Evolutionary conservation across 1,140 invertebrate species (phyloP).

Genomic region (Drosophila malerkotliana): DNA sequence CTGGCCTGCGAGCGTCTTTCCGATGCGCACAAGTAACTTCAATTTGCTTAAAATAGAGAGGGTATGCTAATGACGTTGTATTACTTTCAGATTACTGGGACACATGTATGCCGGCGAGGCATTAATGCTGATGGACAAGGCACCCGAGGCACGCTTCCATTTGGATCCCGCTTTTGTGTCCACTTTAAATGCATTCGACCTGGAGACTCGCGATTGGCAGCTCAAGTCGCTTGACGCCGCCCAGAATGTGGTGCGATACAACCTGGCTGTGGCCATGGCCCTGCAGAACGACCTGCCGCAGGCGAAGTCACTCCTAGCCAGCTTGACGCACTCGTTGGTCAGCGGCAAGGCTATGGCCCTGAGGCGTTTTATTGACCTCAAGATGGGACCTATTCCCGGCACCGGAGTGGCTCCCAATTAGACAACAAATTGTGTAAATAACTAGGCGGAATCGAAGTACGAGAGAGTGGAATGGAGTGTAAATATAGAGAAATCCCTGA

Average conservation of each 20-base stretch:
- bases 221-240: constrained; percentile 88
- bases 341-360: constrained; percentile 88
- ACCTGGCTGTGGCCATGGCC: constrained; percentile 91
- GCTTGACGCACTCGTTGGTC: constrained; percentile 87
- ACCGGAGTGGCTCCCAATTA: constrained; percentile 39
- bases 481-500: constrained; percentile 63
- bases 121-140: constrained; percentile 92
- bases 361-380: constrained; percentile 88
- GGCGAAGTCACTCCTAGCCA: constrained; percentile 88
- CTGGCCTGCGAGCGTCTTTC: constrained; percentile 73
- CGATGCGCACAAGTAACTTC: constrained; percentile 73
- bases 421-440: constrained; percentile 74
- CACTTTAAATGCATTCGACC: constrained; percentile 84
- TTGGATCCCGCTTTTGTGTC: constrained; percentile 91
- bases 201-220: constrained; percentile 87
- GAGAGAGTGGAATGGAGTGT: constrained; percentile 47
- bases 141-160: constrained; percentile 93
- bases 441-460: constrained; percentile 52
- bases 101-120: constrained; percentile 96
- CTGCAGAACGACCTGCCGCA: constrained; percentile 91
- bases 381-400: constrained; percentile 22
- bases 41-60: no score
- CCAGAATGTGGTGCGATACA: constrained; percentile 90
- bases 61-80: background rate
- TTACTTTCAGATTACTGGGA: constrained; percentile 88